Base-by-base conservation (phyloP, 2,797 vertebrate species). In the Arrhamphus sclerolepis region DNA sequence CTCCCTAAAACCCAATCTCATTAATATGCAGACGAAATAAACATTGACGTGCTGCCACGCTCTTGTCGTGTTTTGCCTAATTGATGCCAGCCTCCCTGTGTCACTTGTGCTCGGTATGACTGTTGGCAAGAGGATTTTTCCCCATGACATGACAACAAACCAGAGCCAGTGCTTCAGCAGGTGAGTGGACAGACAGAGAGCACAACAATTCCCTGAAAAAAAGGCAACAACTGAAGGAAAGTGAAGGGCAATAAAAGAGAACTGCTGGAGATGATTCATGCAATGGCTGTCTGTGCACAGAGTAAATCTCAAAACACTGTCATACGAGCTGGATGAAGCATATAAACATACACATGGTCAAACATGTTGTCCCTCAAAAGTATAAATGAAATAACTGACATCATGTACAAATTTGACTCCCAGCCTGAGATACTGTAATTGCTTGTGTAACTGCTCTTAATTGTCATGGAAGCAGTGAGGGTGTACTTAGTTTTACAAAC, bases 21-120 rank as follows among this genome's bases (percentile, higher is more conserved):
- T 92, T 86, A 88, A 81, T 80, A 89, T 91, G 90, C 83, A 89
- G 89, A 90, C 90, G 75, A 81, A 85, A 90, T 90, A 82, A 91
- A 92, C 91, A 91, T 88, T 85, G 88, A 91, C 85, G 87, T 24
- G 70, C 74, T 62, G 84, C 81, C 75, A 66, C 7, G 47, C 63
- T 77, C 62, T 65, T 34, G 40, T 70, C 55, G 61, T 62, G 76
- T 79, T 82, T 65, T 28, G 70, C 64, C 82, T 86, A 89, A 90
- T 86, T 88, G 86, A 78, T 72, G 76, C 72, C 70, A 57, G 68
- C 57, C 43, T 67, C 64, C 60, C 54, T 56, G 68, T 65, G 62
- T 69, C 78, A 48, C 63, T 66, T 31, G 31, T 22, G 67, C 46
- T 11, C 68, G 77, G 66, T 70, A 72, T 22, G 62, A 81, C 51